Evolutionary conservation across 1,140 invertebrate genomes (phyloP), one percentile per base, ranked within the genome.

Genomic region (Panulirus ornatus): DNA sequence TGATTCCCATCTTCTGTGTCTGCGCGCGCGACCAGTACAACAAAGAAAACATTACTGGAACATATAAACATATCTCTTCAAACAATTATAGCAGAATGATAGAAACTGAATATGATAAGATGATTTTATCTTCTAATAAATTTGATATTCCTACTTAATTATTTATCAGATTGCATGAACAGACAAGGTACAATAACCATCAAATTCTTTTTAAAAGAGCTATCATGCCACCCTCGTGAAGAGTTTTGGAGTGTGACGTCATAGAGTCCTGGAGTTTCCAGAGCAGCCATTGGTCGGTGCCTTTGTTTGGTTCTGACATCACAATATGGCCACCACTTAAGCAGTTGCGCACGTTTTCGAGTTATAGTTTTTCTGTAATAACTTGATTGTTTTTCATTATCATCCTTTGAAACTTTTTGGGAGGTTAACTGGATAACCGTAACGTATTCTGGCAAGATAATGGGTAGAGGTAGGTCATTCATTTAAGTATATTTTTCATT

Each of bases 241-340:
- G 8, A 66, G 30, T 47, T 47, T n/a, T 38, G 70, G 9, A 36
- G 1, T 1, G 70, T 85, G 83, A 85, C 83, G 83, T 85, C 83
- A 85, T 1, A 8, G 40, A 6, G 1, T 19, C 30, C 9, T 16
- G 22, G 58, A 2, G 58, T 6, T 66, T 6, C 27, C 2, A 5
- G 5, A 30, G 0, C 42, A 0, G 3, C 75, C 40, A 85, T 85
- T 85, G 83, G 83, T 85, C 36, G 40, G 51, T 8, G 5, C 1
- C 40, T 54, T 27, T 71, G 83, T 85, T 85, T 85, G 63, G n/a
- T 40, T 14, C 58, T 85, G 83, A 85, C 83, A 66, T 85, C 54
- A 66, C 66, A 85, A 85, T 66, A 85, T 85, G 83, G 83, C 83
- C n/a, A 40, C 83, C n/a, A 73, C 22, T 30, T 19, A 75, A 47